A percentile compares a stretch with the other conserved stretches of the same genome.
These are phyloP conservation scores for Lacerta bilineata DNA, from an alignment of 2,797 vertebrate genomes.

Conservation along the genomic window DNA sequence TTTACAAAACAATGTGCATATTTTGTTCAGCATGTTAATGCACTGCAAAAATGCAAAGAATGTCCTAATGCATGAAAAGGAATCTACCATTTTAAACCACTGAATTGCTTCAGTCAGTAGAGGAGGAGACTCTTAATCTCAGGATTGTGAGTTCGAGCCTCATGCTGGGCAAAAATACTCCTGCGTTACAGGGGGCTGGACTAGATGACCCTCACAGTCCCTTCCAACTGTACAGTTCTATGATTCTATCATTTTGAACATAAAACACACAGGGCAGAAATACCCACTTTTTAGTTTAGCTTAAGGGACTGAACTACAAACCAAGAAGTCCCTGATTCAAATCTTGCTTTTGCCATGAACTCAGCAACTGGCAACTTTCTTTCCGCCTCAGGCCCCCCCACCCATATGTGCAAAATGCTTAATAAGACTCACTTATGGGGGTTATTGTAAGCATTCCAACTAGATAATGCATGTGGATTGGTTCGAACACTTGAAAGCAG, in stretches of 20 bases:
- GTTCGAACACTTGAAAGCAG: too few species aligned
- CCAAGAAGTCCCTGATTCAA: background rate
- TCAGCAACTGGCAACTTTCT: background rate
- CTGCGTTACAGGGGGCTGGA: too few species aligned
- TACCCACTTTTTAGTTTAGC: background rate
- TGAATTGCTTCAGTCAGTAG: background rate
- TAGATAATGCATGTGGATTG: too few species aligned
- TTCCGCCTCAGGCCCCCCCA: rapidly evolving
- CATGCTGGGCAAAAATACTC: too few species aligned
- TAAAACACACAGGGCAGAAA: background rate
- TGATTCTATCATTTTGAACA: background rate
- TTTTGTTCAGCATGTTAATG: constrained; percentile 43
- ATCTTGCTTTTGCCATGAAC: background rate
- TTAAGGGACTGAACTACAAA: background rate
- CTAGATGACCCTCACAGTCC: too few species aligned
- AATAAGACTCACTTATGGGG: too few species aligned
- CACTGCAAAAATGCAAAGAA: constrained; percentile 51
- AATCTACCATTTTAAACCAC: constrained; percentile 18
- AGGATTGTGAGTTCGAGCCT: too few species aligned
- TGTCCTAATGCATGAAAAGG: constrained; percentile 27
- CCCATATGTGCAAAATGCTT: too few species aligned
- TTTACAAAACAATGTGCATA: constrained; percentile 51
- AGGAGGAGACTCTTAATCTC: too few species aligned
- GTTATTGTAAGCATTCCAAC: too few species aligned
- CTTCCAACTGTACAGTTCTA: too few species aligned